Percentiles rank a stretch among this genome's conserved stretches.
Conservation (phyloP, 2,888 invertebrate genomes). For the Cosmia trapezina region DNA sequence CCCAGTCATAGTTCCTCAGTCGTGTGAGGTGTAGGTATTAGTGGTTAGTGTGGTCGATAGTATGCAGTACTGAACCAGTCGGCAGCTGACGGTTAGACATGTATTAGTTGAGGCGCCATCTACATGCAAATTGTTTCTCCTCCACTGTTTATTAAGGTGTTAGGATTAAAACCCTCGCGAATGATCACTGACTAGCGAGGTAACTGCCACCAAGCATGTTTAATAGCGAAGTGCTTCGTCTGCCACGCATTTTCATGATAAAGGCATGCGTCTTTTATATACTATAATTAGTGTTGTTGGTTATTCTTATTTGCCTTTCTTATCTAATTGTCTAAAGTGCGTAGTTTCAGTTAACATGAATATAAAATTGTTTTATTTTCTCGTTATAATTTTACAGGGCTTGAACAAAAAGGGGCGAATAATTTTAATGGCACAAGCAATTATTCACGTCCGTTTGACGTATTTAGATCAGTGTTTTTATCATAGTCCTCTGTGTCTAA, state of each 20-base stretch:
- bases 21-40: conserved; percentile 73
- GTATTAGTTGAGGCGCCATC: conserved; percentile 81
- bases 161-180: conserved; percentile 71
- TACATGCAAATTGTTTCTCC: conserved; percentile 83
- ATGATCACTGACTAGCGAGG: conserved; percentile 18
- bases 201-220: conserved; percentile 35
- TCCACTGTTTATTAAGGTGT: conserved; percentile 72
- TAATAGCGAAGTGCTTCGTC: conserved; percentile 42
- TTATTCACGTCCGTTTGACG: conserved; percentile 75
- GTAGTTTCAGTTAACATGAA: too few species aligned
- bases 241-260: conserved; percentile 15
- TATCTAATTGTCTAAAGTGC: conserved; percentile 31
- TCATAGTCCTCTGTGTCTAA: conserved; percentile 64
- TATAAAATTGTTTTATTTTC: conserved; percentile 16
- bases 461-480: conserved; percentile 71
- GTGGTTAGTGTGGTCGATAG: conserved; percentile 82
- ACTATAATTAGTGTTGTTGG: conserved; percentile 34
- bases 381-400: conserved; percentile 30
- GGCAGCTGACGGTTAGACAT: conserved; percentile 82
- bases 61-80: conserved; percentile 84
- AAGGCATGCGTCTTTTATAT: conserved; percentile 18
- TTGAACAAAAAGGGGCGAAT: conserved; percentile 33
- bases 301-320: conserved; percentile 24
- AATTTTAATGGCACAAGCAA: conserved; percentile 52
- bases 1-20: conserved; percentile 67